A percentile compares a stretch with the other conserved stretches of the same genome.
Conservation (phyloP, 1,140 invertebrate genomes). For the Gryon sp. region DNA sequence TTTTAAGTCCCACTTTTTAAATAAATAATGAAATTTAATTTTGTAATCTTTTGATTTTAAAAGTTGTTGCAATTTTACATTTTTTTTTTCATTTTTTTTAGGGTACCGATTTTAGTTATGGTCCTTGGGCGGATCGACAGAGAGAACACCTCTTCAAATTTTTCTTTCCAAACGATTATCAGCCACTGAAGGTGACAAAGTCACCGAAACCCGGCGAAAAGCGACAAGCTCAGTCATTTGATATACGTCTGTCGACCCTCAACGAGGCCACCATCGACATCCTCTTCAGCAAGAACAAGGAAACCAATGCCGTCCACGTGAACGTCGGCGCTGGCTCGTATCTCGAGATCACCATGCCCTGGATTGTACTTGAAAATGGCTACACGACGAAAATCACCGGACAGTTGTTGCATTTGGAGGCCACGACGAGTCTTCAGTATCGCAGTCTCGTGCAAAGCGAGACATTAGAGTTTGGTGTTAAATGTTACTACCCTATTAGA, state of each 20-base stretch:
- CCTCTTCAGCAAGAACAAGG: slow-evolving; percentile 96
- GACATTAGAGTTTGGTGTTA: slow-evolving; percentile 94
- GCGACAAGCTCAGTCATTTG: slow-evolving; percentile 93
- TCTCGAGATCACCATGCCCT: slow-evolving; percentile 96
- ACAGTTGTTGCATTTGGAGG: slow-evolving; percentile 94
- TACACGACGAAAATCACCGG: slow-evolving; percentile 95
- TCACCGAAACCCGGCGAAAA: slow-evolving; percentile 91
- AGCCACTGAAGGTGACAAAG: slow-evolving; percentile 87
- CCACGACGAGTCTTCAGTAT: slow-evolving; percentile 95
- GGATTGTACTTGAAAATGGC: slow-evolving; percentile 91
- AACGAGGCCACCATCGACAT: slow-evolving; percentile 96
- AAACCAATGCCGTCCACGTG: slow-evolving; percentile 97
- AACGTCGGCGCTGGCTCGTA: slow-evolving; percentile 96
- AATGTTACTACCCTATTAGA: slow-evolving; percentile 91
- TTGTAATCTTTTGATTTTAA: no score
- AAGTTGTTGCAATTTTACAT: no score
- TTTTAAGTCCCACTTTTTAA: not conserved
- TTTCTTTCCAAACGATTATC: slow-evolving; percentile 96
- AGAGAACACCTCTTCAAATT: slow-evolving; percentile 97
- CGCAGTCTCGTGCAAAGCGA: slow-evolving; percentile 95
- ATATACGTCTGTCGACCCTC: slow-evolving; percentile 93
- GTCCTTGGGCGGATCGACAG: slow-evolving; percentile 98
- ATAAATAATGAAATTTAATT: not conserved
- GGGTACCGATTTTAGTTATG: slow-evolving; percentile 98
- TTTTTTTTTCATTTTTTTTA: slow-evolving; percentile 78